Evolutionary conservation across 2,888 invertebrate genomes (phyloP), one percentile per base, ranked within the genome.

Genomic region (Drosophila meridiana): DNA sequence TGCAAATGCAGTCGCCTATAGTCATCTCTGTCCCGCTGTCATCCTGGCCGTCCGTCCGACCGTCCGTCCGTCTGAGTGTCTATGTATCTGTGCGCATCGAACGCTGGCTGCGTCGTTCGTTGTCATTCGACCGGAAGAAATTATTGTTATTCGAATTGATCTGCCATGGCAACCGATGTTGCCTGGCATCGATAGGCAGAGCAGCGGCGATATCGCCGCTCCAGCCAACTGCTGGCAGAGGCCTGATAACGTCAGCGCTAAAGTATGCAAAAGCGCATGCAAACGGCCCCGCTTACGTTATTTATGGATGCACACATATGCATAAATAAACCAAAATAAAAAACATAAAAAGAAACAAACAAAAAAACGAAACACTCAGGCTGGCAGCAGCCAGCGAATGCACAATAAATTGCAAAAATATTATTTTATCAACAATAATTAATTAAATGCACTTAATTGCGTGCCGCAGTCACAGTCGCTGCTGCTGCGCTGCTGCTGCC

Each of bases 361-460:
- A 68, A 68, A 43, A 43, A 63, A 56, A 68, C 48, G 57, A 34
- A 13, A 43, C 66, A 50, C 71, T 61, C 60, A 59, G 61, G 45
- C 36, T 57, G 53, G 11, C 45, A 62, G 14, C 45, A 62, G 43
- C 55, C 79, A 62, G 69, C 77, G 74, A 75, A 72, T 73, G 72
- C 72, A 87, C 84, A 85, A 88, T 90, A 88, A 90, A 88, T 88
- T 86, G 87, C 85, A 77, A 86, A 89, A 89, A 88, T 88, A 89
- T 89, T 90, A 89, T 87, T 90, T 90, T 90, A 90, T 89, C 89
- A 87, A 86, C 89, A 87, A 89, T 89, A 89, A 89, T 89, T 90
- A 89, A 89, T 89, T 90, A 87, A 87, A 87, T 82, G 87, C 87
- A 87, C 87, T 87, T 87, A 87, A 87, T 87, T 87, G 87, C 87